Evolutionary conservation across 2,797 vertebrate genomes (phyloP), one percentile per base, ranked within the genome.

Genomic region (Clarias platycephalus): DNA sequence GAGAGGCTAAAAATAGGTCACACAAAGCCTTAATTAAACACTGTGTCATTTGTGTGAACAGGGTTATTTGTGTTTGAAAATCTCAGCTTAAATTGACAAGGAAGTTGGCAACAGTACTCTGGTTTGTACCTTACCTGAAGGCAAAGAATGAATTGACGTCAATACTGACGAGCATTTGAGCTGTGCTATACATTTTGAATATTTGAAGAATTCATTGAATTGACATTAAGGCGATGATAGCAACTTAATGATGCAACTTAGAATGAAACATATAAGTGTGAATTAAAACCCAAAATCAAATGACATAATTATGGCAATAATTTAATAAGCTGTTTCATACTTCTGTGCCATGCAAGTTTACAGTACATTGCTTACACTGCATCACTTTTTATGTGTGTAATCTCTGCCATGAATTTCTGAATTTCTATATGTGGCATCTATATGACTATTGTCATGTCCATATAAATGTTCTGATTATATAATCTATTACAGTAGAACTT

Each of bases 21-120:
- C 9, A 3, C 37, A 37, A 2, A 60, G 31, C 31, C 55, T 20
- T 24, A 77, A 77, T 58, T 58, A 77, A 12, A 57, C 7, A 57
- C 15, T 0, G 2, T 16, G 13, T 58, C 8, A 60, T 2, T 13
- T 34, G 12, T 60, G 9, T 58, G 0, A 24, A 37, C 13, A 49
- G 20, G 37, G 18, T 4, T 20, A 6, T 60, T 76, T 74, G 15
- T 28, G 1, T 18, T 74, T 8, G 1, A 18, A 37, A 49, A 18
- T 31, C 34, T 34, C 1, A 20, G 9, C 16, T 5, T 60, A 4
- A n/a, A 18, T 8, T 37, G 55, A 79, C 18, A 55, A 79, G 85
- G 80, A 83, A 83, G 81, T 31, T 80, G 75, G 58, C 85, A 83
- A 66, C 4, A 70, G 37, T 1, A 68, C 31, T 31, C n/a, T 24